phyloP scores from a whole-genome alignment of 2,113 vertebrate genomes.

The Oxyruncus cristatus region DNA sequence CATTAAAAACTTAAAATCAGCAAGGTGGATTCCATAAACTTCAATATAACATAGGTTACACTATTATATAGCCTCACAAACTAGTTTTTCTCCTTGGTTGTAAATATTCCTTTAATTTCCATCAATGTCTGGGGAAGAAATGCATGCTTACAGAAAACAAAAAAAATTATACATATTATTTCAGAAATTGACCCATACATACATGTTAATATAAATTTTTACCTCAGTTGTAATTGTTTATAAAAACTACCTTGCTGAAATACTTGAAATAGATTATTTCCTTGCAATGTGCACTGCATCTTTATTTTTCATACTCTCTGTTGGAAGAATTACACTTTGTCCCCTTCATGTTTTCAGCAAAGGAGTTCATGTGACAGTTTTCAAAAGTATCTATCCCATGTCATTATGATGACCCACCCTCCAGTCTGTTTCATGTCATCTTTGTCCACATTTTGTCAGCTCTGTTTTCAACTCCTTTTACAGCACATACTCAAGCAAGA shows the following conservation, averaged over 20 bases:
- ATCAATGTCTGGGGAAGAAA: background rate
- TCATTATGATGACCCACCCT: background rate
- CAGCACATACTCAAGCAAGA: background rate
- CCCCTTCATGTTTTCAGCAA: background rate
- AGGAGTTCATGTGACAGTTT: background rate
- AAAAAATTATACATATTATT: background rate
- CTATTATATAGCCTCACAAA: background rate
- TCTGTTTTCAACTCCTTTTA: background rate
- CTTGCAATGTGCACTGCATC: background rate
- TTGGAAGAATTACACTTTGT: background rate
- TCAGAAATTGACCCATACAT: background rate
- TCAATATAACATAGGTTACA: background rate
- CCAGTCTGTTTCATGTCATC: background rate
- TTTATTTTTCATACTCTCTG: background rate
- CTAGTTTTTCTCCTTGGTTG: background rate
- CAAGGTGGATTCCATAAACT: background rate
- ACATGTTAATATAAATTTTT: background rate
- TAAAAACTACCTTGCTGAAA: background rate
- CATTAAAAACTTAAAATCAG: background rate
- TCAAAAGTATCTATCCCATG: background rate
- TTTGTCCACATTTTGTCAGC: background rate
- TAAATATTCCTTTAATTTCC: background rate
- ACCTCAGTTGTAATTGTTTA: background rate
- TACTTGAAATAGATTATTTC: background rate
- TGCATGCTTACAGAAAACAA: background rate